Base-by-base conservation (phyloP, 2,888 invertebrate species). In the Tuta absoluta region DNA sequence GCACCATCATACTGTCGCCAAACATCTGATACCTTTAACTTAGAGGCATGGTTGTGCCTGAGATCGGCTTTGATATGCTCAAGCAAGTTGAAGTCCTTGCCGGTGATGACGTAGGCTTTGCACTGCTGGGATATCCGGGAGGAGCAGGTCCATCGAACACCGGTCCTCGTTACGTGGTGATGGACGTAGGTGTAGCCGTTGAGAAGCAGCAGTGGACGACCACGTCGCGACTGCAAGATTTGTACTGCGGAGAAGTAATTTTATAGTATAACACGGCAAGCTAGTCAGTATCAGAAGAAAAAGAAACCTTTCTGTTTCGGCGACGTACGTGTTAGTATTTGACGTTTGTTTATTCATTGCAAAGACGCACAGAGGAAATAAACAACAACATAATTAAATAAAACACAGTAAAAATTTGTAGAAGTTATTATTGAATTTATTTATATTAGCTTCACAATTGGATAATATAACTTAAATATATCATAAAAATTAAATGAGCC, bases 111-210 rank as follows among this genome's bases (percentile, higher is more conserved):
- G 56, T 63, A 65, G 2, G 72, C 71, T 63, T 65, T 70, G 66
- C 72, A 75, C 5, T 57, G 41, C 60, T 64, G 71, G 0, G 69
- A 67, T 23, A 68, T 67, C 21, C 65, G 65, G 3, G 69, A 72
- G 0, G 73, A 70, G 56, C 74, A 75, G 11, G 60, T 65, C 74
- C 72, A 74, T 24, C 67, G 64, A 14, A 65, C 64, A 14, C 66
- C 65, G 5, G 37, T 48, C 51, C 64, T 70, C 0, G 66, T 62
- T 12, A 57, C 33, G 58, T 64, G 69, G 38, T 63, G 64, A 0
- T 58, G 65, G 5, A 63, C 67, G 53, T 71, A 73, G 0, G 70
- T 69, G 57, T 64, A 73, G 24, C 64, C 58, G 14, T 65, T 38
- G 49, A 63, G 71, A 19, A 68, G 48, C 7, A 72, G 45, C 64